These are phyloP conservation scores for Origma solitaria DNA, from an alignment of 2,113 vertebrate species.

Conservation along the genomic window DNA sequence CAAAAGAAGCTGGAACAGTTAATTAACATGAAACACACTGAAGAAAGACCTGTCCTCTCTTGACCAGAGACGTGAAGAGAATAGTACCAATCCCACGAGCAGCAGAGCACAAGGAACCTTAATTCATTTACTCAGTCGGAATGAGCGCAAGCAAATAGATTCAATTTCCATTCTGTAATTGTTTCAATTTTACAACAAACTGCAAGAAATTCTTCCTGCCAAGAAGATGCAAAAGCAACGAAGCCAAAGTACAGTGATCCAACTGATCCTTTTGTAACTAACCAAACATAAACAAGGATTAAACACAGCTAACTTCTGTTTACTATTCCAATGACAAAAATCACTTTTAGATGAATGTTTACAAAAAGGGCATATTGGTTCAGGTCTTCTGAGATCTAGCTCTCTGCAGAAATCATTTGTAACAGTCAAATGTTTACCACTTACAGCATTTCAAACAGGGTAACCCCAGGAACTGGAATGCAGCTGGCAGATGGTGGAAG, in stretches of 20 bases:
- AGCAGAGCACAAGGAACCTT: background rate
- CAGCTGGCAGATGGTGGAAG: constrained; percentile 66
- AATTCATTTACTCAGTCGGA: constrained; percentile 1
- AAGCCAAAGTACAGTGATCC: background rate
- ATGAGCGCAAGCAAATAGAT: background rate
- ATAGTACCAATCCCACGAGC: background rate
- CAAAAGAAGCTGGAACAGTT: background rate
- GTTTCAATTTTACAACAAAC: constrained; percentile 17
- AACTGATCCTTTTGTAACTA: constrained; percentile 37
- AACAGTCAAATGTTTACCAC: constrained; percentile 71
- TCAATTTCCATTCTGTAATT: background rate
- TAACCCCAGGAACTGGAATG: constrained; percentile 59
- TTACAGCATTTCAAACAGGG: constrained; percentile 62
- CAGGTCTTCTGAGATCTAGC: constrained; percentile 16
- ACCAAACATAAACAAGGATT: constrained; percentile 48
- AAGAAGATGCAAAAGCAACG: constrained; percentile 16
- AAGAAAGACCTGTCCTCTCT: background rate
- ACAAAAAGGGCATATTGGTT: constrained; percentile 52
- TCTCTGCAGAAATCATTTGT: constrained; percentile 64
- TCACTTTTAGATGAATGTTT: constrained; percentile 37
- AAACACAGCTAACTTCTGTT: constrained; percentile 54
- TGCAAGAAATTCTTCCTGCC: constrained; percentile 30
- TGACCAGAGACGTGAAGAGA: background rate
- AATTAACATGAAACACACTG: background rate
- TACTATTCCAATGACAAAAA: constrained; percentile 43